phyloP scores from a whole-genome alignment of 2,113 vertebrate genomes.

The Caracal caracal region DNA sequence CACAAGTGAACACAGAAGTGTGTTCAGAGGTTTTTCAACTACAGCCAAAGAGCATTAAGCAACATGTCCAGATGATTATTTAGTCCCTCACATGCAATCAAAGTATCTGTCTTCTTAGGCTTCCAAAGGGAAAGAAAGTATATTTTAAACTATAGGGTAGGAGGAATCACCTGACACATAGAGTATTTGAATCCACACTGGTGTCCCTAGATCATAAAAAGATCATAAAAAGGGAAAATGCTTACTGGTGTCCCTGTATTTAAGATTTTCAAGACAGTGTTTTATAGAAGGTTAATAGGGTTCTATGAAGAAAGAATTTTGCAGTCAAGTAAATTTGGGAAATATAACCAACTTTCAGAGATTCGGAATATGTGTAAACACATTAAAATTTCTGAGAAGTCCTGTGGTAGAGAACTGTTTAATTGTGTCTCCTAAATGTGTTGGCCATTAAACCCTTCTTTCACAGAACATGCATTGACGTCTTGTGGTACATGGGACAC shows the following conservation, averaged over 20 bases:
- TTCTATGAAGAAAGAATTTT: not conserved
- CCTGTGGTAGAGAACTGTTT: not conserved
- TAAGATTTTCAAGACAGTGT: not conserved
- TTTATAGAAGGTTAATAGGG: not conserved
- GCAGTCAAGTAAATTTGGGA: not conserved
- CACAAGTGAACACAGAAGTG: not conserved
- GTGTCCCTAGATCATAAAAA: not conserved
- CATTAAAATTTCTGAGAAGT: not conserved
- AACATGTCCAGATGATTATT: not conserved
- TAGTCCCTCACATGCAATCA: not conserved
- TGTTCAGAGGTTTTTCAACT: not conserved
- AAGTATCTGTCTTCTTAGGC: not conserved
- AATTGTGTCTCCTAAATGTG: not conserved
- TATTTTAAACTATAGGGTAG: not conserved
- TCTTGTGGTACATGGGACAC: not conserved
- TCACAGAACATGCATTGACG: not conserved
- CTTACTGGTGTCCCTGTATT: not conserved
- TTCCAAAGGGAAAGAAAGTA: slow-evolving; percentile 19
- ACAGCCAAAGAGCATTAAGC: not conserved
- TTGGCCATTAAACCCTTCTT: not conserved
- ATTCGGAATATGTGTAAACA: not conserved
- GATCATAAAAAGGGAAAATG: not conserved
- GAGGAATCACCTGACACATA: not conserved
- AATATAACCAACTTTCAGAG: not conserved
- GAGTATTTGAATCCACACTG: not conserved